Conservation (phyloP, 2,113 vertebrate species). For the Leptobrachium leishanense region DNA sequence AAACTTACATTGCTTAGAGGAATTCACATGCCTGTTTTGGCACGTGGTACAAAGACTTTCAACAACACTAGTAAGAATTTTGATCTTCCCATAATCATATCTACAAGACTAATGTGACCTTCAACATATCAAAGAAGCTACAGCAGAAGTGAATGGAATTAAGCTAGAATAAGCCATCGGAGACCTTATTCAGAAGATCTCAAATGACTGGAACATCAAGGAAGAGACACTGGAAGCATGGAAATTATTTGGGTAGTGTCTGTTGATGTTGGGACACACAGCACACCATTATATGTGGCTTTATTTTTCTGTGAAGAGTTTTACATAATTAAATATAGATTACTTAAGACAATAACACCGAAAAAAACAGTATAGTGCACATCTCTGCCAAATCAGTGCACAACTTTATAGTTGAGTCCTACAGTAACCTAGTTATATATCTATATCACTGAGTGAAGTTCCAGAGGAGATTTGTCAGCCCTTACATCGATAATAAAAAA, state of each 20-base stretch:
- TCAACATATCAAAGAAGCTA: constrained; percentile 5
- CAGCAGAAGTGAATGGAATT: constrained; percentile 4
- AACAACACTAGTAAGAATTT: constrained; percentile 9
- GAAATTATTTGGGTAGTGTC: constrained; percentile 7
- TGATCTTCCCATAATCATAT: constrained; percentile 10
- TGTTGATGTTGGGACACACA: not conserved
- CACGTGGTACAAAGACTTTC: not conserved
- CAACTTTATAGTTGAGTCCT: no score
- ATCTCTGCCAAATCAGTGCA: no score
- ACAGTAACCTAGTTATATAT: no score
- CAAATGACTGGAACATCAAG: not conserved
- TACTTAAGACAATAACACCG: no score
- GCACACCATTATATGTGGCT: not conserved
- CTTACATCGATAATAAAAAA: no score
- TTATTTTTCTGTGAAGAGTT: no score
- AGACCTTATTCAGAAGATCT: constrained; percentile 22
- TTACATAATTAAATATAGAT: no score
- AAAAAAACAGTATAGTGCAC: no score
- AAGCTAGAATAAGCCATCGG: not conserved
- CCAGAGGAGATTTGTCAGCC: no score
- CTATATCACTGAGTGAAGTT: no score
- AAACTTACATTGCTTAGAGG: not conserved
- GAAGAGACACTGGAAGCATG: not conserved
- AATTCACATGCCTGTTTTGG: not conserved
- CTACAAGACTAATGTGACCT: constrained; percentile 9